Evolutionary conservation across 1,140 invertebrate genomes (phyloP).

Genomic region (Heliconius hermathena): DNA sequence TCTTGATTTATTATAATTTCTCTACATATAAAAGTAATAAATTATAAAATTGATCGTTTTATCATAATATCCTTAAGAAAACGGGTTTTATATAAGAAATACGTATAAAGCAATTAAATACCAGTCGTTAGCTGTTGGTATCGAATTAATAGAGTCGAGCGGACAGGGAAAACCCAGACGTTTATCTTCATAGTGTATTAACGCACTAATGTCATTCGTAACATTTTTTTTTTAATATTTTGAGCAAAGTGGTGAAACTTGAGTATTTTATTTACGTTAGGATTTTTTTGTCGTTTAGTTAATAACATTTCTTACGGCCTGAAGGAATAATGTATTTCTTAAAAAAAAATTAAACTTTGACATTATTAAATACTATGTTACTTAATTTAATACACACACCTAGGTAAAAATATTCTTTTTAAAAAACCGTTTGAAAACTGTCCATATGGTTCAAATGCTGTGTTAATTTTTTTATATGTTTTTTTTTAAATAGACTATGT

Average conservation of each 20-base stretch:
- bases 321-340: no score
- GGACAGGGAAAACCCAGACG: conserved; percentile 42
- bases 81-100: conserved; percentile 4
- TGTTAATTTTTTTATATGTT: no score
- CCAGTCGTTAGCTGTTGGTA: conserved; percentile 14
- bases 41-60: not conserved
- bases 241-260: not conserved
- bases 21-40: not conserved
- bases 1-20: no score
- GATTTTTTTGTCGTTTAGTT: not conserved
- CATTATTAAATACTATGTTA: no score
- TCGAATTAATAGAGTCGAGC: conserved; percentile 29
- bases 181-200: conserved; percentile 28
- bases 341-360: no score
- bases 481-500: no score
- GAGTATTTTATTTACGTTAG: not conserved
- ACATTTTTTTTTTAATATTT: not conserved
- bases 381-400: no score
- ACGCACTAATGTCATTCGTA: conserved; percentile 24
- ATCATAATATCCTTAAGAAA: not conserved
- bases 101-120: conserved; percentile 27
- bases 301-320: not conserved
- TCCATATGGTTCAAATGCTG: no score
- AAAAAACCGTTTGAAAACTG: no score
- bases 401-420: no score